phyloP scores from a whole-genome alignment of 2,113 vertebrate species.

The Indicator indicator region DNA sequence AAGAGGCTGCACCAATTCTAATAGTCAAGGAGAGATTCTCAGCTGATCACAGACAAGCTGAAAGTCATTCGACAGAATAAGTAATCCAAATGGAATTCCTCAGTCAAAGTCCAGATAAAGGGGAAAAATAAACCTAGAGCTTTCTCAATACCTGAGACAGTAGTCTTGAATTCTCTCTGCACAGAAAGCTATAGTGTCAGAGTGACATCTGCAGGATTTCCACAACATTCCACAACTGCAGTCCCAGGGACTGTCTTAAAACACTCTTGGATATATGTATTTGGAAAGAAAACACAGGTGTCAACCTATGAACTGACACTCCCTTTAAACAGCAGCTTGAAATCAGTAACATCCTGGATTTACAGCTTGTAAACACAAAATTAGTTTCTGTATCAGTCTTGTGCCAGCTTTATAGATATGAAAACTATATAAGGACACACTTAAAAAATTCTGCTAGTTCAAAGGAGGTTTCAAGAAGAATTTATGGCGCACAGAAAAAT shows the following conservation, averaged over 20 bases:
- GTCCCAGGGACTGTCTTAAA: not conserved
- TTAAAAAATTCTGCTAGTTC: not conserved
- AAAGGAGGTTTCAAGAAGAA: not conserved
- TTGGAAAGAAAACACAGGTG: not conserved
- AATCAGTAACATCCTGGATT: not conserved
- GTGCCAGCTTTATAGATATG: not conserved
- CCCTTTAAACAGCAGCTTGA: not conserved
- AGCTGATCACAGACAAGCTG: not conserved
- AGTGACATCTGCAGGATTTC: constrained; percentile 60
- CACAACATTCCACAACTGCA: accelerated
- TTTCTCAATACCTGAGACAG: not conserved
- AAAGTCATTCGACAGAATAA: not conserved
- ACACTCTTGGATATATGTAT: not conserved
- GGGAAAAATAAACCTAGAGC: not conserved
- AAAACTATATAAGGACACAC: not conserved
- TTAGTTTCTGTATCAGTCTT: not conserved
- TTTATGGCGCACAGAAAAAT: not conserved
- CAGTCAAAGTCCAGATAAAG: not conserved
- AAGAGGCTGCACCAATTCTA: not conserved
- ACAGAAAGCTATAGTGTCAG: not conserved
- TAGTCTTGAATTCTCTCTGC: not conserved
- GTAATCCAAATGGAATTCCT: not conserved
- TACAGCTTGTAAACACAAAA: not conserved
- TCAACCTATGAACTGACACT: not conserved
- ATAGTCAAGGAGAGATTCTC: not conserved